Conservation (phyloP, 2,113 vertebrate genomes). For the Mola mola region DNA sequence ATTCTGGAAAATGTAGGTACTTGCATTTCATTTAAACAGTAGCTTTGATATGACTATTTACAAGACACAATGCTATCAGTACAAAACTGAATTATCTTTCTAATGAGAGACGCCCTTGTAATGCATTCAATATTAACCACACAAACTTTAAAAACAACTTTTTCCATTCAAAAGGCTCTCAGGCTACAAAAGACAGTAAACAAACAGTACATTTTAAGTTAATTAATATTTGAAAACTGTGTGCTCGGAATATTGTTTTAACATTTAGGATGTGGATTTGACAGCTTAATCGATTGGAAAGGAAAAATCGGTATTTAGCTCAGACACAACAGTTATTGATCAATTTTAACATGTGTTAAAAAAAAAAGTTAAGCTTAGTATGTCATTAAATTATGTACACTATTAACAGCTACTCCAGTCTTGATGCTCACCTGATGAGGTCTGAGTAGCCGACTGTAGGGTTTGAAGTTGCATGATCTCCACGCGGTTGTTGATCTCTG, state of each 20-base stretch:
- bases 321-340: too few species aligned
- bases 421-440: conserved; percentile 89
- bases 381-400: background rate
- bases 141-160: background rate
- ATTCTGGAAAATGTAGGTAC: background rate
- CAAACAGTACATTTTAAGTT: conserved; percentile 2
- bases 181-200: background rate
- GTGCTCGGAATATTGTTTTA: background rate
- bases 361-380: background rate
- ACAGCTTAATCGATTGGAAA: background rate
- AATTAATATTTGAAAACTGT: conserved; percentile 5
- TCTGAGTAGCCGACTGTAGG: conserved; percentile 88
- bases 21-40: conserved; percentile 5
- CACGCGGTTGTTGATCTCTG: conserved; percentile 93
- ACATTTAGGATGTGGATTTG: conserved; percentile 2
- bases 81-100: background rate
- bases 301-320: too few species aligned
- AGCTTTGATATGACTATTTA: background rate
- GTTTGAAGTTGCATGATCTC: conserved; percentile 96
- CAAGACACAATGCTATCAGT: too few species aligned
- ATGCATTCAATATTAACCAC: background rate
- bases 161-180: background rate
- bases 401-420: background rate
- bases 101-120: background rate
- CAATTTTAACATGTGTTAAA: too few species aligned